Percentiles rank a stretch among this genome's conserved stretches.
Conservation (phyloP, 2,113 vertebrate species). For the Myiozetetes cayanensis region DNA sequence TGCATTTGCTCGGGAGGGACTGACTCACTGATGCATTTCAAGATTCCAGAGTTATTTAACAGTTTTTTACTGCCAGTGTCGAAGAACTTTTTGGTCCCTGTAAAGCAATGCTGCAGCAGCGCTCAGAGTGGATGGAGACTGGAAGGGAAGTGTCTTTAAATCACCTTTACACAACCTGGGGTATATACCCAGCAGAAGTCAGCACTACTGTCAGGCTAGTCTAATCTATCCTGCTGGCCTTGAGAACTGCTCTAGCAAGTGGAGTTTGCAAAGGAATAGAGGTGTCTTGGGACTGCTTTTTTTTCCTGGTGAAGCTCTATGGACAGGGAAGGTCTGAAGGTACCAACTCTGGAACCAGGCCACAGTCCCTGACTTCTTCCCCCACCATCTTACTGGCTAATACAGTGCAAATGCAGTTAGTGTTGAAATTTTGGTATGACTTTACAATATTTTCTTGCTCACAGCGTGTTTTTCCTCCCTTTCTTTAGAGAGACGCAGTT, state of each 20-base stretch:
- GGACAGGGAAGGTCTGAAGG: neutral
- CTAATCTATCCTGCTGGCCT: neutral
- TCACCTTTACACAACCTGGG: neutral
- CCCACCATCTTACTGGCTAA: neutral
- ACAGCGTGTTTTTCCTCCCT: neutral
- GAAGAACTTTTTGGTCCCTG: neutral
- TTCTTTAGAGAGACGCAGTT: conserved; percentile 86
- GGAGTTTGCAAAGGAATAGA: neutral
- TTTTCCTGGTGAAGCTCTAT: neutral
- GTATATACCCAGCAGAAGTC: neutral
- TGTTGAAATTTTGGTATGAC: neutral
- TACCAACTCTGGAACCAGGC: neutral
- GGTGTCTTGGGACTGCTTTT: neutral
- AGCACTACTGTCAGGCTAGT: neutral
- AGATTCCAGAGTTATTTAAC: neutral
- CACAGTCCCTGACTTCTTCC: neutral
- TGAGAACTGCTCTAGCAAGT: neutral
- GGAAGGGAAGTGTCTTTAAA: neutral
- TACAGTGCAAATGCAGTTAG: neutral
- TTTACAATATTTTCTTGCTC: neutral
- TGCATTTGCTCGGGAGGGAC: neutral
- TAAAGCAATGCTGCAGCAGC: neutral
- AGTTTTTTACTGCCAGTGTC: neutral
- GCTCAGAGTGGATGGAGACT: neutral
- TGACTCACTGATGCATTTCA: neutral